Evolutionary conservation across 2,888 invertebrate genomes (phyloP), one percentile per base, ranked within the genome.

Genomic region (Conomelus anceps): DNA sequence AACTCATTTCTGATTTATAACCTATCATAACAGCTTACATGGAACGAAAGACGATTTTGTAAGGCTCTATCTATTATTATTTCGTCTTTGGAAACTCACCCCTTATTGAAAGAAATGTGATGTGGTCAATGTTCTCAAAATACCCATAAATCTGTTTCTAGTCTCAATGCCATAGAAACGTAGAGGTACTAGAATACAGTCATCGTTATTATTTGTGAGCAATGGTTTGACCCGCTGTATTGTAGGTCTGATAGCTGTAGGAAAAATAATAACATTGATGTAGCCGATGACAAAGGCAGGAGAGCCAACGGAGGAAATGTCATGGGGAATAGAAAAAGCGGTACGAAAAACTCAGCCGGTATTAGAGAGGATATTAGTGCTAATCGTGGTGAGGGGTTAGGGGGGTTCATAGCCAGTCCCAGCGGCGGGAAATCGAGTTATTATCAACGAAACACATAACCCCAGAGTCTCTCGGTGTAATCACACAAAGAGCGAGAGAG

Each of bases 161-260:
- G n/a, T n/a, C 13, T 17, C 13, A 17, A 41, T 17, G 63, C n/a
- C n/a, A 41, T 41, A 41, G 13, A 41, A 13, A 13, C 7, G 22
- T 29, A 20, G 20, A 24, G n/a, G 29, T 13, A 63, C 88, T 22
- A 22, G 22, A 84, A 17, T 89, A 34, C 23, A 86, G 41, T 86
- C 23, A 85, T 85, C 63, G 0, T n/a, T 63, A n/a, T n/a, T 63
- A n/a, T 22, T 13, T 84, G 23, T n/a, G 24, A 88, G 22, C 88
- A n/a, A n/a, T n/a, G n/a, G n/a, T n/a, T 34, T 87, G 86, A 22
- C 26, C 23, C 22, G 41, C 20, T 34, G 22, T 22, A 22, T 22
- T 22, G 87, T 87, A n/a, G 20, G 29, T 24, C 13, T 22, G 87
- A 90, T 88, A 89, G 89, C 90, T 90, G 89, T 88, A 88, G 23